These are phyloP conservation scores for Ectropis crepuscularia DNA, from an alignment of 2,888 invertebrate genomes.

Conservation along the genomic window DNA sequence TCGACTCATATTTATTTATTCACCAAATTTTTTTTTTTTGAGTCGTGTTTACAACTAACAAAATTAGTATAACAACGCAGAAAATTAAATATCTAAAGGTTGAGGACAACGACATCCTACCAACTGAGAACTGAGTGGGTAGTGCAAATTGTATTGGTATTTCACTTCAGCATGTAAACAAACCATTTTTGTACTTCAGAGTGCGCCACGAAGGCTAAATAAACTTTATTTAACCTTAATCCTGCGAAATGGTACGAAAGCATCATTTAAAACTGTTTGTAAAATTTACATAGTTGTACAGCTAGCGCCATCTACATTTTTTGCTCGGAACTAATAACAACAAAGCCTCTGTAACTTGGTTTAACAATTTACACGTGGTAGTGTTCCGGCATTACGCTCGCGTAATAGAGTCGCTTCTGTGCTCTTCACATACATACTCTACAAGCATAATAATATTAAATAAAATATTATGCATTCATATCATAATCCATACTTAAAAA, in stretches of 20 bases:
- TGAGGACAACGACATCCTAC: background rate
- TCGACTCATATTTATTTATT: no score
- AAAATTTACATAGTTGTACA: background rate
- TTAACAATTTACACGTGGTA: background rate
- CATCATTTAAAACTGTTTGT: background rate
- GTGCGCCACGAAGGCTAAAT: slow-evolving; percentile 22
- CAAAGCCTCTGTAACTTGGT: slow-evolving; percentile 7
- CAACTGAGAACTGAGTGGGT: slow-evolving; percentile 11
- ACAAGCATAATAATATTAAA: background rate
- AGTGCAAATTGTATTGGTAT: slow-evolving; percentile 12
- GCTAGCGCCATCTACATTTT: slow-evolving; percentile 36
- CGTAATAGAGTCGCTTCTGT: slow-evolving; percentile 23
- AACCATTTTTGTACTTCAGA: slow-evolving; percentile 13
- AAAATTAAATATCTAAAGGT: no score
- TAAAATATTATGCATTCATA: background rate
- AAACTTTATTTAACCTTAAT: slow-evolving; percentile 10
- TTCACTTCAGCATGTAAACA: slow-evolving; percentile 20
- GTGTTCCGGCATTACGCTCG: background rate
- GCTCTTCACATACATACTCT: background rate
- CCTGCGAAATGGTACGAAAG: background rate
- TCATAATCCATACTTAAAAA: no score
- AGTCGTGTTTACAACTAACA: no score
- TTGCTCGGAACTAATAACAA: slow-evolving; percentile 33
- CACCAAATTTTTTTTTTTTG: no score
- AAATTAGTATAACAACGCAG: no score